A percentile compares a stretch with the other conserved stretches of the same genome.
phyloP scores from a whole-genome alignment of 2,113 vertebrate species.

The Pycnonotus jocosus region DNA sequence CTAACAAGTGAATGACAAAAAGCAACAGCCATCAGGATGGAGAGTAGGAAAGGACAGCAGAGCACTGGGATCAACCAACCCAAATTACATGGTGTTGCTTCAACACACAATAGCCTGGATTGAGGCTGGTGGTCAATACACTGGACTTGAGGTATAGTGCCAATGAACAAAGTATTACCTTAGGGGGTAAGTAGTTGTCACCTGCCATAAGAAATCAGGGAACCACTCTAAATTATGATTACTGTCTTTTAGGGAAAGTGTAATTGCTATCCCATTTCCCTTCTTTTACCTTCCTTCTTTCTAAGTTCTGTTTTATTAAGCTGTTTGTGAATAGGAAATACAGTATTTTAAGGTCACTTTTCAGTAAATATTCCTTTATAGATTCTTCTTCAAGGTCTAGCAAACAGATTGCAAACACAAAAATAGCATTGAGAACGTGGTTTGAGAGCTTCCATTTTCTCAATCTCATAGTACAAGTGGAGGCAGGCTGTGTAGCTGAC shows the following conservation, averaged over 20 bases:
- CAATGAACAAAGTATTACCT: neutral
- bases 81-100: neutral
- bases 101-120: neutral
- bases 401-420: neutral
- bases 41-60: neutral
- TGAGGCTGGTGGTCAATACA: neutral
- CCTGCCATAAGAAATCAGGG: neutral
- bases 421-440: neutral
- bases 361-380: neutral
- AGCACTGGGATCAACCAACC: neutral
- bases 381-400: neutral
- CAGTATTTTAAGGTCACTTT: neutral
- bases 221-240: neutral
- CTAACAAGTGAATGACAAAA: neutral
- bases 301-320: neutral
- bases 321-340: neutral
- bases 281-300: neutral
- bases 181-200: neutral
- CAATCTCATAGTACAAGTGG: neutral
- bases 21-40: neutral
- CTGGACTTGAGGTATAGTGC: neutral
- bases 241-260: neutral
- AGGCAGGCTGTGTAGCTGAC: neutral
- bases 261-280: neutral
- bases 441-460: neutral